phyloP scores from a whole-genome alignment of 2,797 vertebrate species.

The Vipera latastei region DNA sequence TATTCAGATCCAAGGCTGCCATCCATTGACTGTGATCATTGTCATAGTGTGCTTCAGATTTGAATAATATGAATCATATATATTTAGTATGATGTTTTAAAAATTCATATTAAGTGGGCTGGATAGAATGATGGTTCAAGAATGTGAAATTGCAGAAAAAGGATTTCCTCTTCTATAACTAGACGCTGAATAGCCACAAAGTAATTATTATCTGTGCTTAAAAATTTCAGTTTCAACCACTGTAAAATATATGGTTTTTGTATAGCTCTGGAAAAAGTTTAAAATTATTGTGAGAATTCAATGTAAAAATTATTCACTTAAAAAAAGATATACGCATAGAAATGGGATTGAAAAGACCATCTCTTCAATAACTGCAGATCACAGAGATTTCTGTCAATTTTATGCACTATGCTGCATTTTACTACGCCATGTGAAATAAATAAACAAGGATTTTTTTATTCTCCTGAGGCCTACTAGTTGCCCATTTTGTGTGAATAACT shows the following conservation, averaged over 20 bases:
- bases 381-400: background rate
- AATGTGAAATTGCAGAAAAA: background rate
- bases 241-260: slow-evolving; percentile 20
- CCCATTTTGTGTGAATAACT: background rate
- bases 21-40: slow-evolving; percentile 44
- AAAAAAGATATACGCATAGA: slow-evolving; percentile 20
- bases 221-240: slow-evolving; percentile 49
- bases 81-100: background rate
- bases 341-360: background rate
- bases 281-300: slow-evolving; percentile 39
- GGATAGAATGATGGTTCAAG: background rate
- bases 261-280: slow-evolving; percentile 38
- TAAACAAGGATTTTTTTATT: background rate
- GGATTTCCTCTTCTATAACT: slow-evolving; percentile 31
- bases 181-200: slow-evolving; percentile 46
- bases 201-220: slow-evolving; percentile 38
- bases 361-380: background rate
- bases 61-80: slow-evolving; percentile 5
- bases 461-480: background rate
- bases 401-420: background rate
- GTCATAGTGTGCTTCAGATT: slow-evolving; percentile 13
- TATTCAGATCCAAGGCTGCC: slow-evolving; percentile 16
- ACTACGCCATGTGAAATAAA: background rate
- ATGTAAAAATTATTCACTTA: slow-evolving; percentile 12
- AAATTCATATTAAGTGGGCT: background rate